phyloP scores from a whole-genome alignment of 2,113 vertebrate species.

The Paraplagusia blochii region DNA sequence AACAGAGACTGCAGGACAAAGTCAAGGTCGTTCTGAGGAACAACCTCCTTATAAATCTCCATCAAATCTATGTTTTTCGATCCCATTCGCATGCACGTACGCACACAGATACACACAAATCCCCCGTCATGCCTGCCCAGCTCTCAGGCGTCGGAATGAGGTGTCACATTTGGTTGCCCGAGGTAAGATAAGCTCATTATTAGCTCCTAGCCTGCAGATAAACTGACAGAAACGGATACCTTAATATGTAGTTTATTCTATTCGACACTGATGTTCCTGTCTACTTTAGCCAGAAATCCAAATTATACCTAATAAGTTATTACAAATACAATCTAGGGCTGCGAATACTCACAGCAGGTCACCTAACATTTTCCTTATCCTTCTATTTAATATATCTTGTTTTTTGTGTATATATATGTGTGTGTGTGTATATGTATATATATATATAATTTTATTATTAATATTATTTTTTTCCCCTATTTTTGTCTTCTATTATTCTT shows the following conservation, averaged over 20 bases:
- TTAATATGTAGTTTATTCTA: slow-evolving; percentile 49
- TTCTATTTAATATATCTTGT: no score
- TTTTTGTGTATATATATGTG: no score
- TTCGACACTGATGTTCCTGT: slow-evolving; percentile 9
- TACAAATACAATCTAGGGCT: no score
- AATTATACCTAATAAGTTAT: no score
- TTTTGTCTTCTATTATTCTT: no score
- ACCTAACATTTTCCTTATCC: no score
- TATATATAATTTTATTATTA: no score
- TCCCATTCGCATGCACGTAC: no score
- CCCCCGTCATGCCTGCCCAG: slow-evolving; percentile 16
- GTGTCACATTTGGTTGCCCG: slow-evolving; percentile 64
- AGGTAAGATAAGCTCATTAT: slow-evolving; percentile 61
- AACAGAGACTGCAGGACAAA: slow-evolving; percentile 51
- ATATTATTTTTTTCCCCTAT: no score
- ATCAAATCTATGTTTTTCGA: slow-evolving; percentile 18
- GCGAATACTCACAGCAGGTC: no score
- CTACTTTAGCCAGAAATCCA: no score
- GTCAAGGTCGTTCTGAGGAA: slow-evolving; percentile 66
- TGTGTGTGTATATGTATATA: no score
- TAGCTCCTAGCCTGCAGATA: slow-evolving; percentile 43
- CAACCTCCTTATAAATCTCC: slow-evolving; percentile 32
- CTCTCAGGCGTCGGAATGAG: slow-evolving; percentile 54
- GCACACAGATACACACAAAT: slow-evolving; percentile 10
- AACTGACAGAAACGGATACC: slow-evolving; percentile 51